Evolutionary conservation across 1,140 invertebrate species (phyloP), one percentile per base, ranked within the genome.

Genomic region (Coelopa frigida): DNA sequence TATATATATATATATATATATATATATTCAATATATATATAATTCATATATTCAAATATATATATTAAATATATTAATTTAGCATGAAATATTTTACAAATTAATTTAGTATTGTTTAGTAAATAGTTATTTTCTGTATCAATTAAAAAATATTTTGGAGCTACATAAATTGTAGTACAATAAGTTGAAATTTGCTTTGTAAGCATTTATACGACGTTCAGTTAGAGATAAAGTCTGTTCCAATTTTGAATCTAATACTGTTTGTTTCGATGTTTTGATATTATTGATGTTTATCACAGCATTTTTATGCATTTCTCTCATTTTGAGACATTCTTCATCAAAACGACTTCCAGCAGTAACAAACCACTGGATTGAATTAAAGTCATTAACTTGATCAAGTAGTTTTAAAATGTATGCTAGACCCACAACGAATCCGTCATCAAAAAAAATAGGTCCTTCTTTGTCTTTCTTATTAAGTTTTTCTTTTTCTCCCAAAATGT

Each of bases 381-480:
- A 89, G 54, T 92, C 87, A 35, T 77, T 72, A 55, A 77, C 78
- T 68, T 86, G 83, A 65, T 84, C 75, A 10, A 86, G 64, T 49
- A 86, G 66, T 56, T 79, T 81, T 29, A 84, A 73, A 51, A 86
- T 83, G 48, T 84, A 86, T 3, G 83, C 81, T 3, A 87, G 68
- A 12, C 94, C 95, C 79, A 99, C 91, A 20, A 93, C 87, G 75
- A 99, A 98, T 26, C 96, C 96, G 73, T 99, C 96, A 72, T 99
- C 94, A 70, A 99, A 98, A 4, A 89, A 80, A 3, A 60, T 50
- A 45, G 89, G 86, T 20, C 85, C 87, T 12, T 78, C 70, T 64
- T 86, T 85, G 57, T 91, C 90, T 40, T 65, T 68, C 31, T 69
- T 68, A 53, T 75, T 80, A 70, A 98, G 82, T 67, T 92, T 90